Base-by-base conservation (phyloP, 2,113 vertebrate species). In the Thalassarche chlororhynchos region DNA sequence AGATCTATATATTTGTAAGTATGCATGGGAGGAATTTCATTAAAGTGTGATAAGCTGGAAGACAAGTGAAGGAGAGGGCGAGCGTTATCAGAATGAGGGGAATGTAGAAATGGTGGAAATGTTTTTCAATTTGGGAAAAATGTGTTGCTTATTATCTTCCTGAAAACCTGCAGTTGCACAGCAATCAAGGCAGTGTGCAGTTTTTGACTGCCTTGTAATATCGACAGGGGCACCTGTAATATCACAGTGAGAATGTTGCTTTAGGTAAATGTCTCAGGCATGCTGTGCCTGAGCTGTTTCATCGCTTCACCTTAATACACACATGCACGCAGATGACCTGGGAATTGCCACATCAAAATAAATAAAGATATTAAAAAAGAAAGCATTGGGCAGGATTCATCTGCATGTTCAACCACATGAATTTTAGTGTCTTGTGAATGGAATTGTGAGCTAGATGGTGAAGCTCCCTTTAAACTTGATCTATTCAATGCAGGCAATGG, bases 21-120 rank as follows among this genome's bases (percentile, higher is more conserved):
- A 79, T 80, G 74, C 84, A 95, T 76, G 74, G 72, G 84, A 94
- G 84, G 81, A 91, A 96, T 94, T 93, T 97, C 91, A 89, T 95
- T 85, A 91, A 79, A 62, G n/a, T 58, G 24, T 58, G 75, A 89
- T 93, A 94, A 96, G 70, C 42, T 77, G 58, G n/a, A 83, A 91
- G 80, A 96, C 58, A 62, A 89, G 46, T 77, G 94, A 87, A 94
- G 84, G 32, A 83, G 84, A 84, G n/a, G 80, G n/a, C 1, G 4
- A 90, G 58, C 77, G 34, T 96, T 95, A 94, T 62, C 94, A 88
- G 81, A 83, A 89, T 40, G 46, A 95, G 17, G 19, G 11, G 57
- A 90, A 83, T 83, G 26, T 47, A 69, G 87, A 87, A 95, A 82
- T 28, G 26, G 2, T 1, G 51, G 44, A 95, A 96, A 91, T 87